phyloP scores from a whole-genome alignment of 2,113 vertebrate species.

The Syngnathoides biaculeatus region DNA sequence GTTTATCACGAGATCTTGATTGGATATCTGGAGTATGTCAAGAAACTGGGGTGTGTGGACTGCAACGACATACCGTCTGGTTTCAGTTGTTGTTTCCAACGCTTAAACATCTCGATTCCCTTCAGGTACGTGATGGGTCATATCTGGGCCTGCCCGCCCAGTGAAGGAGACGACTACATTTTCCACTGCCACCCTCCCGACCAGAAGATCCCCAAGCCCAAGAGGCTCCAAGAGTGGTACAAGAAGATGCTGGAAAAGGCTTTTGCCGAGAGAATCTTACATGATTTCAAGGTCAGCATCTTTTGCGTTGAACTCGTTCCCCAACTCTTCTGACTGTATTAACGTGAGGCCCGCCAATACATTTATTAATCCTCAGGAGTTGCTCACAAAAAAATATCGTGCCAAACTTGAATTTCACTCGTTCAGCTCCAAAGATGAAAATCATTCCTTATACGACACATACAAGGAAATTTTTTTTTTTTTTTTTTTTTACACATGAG shows the following conservation, averaged over 20 bases:
- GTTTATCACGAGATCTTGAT: conserved; percentile 99
- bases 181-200: conserved; percentile 97
- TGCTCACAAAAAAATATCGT: neutral
- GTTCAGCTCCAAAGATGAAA: neutral
- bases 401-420: neutral
- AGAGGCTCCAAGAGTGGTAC: conserved; percentile 97
- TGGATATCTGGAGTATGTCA: conserved; percentile 97
- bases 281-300: conserved; percentile 90
- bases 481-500: neutral
- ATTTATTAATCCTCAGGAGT: neutral
- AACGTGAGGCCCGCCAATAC: no score
- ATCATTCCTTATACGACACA: neutral
- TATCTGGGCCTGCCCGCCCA: conserved; percentile 98
- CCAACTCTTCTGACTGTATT: neutral
- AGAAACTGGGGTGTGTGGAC: conserved; percentile 88
- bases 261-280: conserved; percentile 93
- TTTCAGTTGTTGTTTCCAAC: neutral
- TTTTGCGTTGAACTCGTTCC: neutral
- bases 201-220: conserved; percentile 98
- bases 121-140: conserved; percentile 91
- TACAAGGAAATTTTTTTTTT: neutral
- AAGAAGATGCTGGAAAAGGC: conserved; percentile 99
- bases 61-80: neutral
- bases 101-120: neutral
- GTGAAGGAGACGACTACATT: conserved; percentile 98